A percentile compares a stretch with the other conserved stretches of the same genome.
phyloP scores from a whole-genome alignment of 2,888 invertebrate genomes.

The Zaprionus lineosus region DNA sequence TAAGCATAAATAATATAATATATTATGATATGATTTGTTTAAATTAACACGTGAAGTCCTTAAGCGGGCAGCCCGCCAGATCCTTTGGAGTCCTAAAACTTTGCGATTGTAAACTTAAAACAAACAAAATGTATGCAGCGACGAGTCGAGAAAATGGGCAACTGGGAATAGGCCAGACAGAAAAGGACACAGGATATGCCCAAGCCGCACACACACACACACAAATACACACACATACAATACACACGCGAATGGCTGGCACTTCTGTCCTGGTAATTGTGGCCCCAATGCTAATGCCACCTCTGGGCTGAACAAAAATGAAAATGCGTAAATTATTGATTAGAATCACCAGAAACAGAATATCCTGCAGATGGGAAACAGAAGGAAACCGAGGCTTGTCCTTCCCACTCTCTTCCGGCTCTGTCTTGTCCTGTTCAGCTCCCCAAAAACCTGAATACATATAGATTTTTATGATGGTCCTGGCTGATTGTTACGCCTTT shows the following conservation, averaged over 20 bases:
- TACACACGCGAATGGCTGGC: slow-evolving; percentile 65
- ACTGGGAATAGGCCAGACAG: slow-evolving; percentile 52
- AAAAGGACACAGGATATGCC: slow-evolving; percentile 10
- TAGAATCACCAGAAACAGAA: slow-evolving; percentile 65
- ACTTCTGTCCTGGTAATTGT: slow-evolving; percentile 66
- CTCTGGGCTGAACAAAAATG: slow-evolving; percentile 64
- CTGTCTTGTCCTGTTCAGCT: too few species aligned
- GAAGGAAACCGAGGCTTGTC: too few species aligned
- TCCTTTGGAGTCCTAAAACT: slow-evolving; percentile 25
- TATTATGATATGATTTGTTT: slow-evolving; percentile 41
- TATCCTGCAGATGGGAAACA: slow-evolving; percentile 20
- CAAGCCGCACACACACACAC: slow-evolving; percentile 15
- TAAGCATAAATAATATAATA: slow-evolving; percentile 61
- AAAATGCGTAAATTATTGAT: slow-evolving; percentile 78
- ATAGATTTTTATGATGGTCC: slow-evolving; percentile 55
- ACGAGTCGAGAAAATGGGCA: slow-evolving; percentile 57
- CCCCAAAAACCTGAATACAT: slow-evolving; percentile 30
- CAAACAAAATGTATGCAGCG: slow-evolving; percentile 59
- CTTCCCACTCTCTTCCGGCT: too few species aligned
- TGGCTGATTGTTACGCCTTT: slow-evolving; percentile 64
- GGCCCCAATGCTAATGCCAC: slow-evolving; percentile 69
- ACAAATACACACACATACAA: slow-evolving; percentile 22
- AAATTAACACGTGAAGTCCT: slow-evolving; percentile 60
- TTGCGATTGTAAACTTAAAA: slow-evolving; percentile 47
- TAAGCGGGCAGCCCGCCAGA: too few species aligned